Evolutionary conservation across 2,888 invertebrate species (phyloP).

Genomic region (Rhyacophila evoluta): DNA sequence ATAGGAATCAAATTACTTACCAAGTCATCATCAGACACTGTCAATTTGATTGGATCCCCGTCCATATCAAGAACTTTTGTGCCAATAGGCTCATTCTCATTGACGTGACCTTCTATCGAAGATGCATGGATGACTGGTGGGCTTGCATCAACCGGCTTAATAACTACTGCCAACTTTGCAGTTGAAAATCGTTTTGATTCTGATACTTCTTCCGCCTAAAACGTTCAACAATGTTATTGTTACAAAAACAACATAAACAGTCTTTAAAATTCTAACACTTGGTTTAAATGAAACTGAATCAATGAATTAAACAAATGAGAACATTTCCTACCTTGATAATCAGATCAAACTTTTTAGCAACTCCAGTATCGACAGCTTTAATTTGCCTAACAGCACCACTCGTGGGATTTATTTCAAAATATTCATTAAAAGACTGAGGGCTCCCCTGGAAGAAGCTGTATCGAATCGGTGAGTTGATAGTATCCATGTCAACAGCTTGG

Average conservation of each 20-base stretch:
- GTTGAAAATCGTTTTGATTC: constrained; percentile 84
- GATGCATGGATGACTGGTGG: constrained; percentile 83
- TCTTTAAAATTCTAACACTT: too few species aligned
- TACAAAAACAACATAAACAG: too few species aligned
- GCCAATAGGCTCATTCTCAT: constrained; percentile 89
- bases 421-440: constrained; percentile 81
- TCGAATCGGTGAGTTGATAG: constrained; percentile 83
- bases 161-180: constrained; percentile 83
- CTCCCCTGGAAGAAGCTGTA: constrained; percentile 86
- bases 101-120: constrained; percentile 81
- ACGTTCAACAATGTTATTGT: neutral
- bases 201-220: constrained; percentile 86
- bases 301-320: too few species aligned
- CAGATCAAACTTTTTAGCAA: constrained; percentile 83
- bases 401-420: constrained; percentile 85
- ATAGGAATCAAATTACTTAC: constrained; percentile 68
- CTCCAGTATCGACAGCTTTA: constrained; percentile 82
- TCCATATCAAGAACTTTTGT: constrained; percentile 79
- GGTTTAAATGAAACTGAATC: too few species aligned
- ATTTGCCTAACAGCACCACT: constrained; percentile 87
- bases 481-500: constrained; percentile 91
- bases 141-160: constrained; percentile 88
- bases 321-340: constrained; percentile 76
- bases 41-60: constrained; percentile 77
- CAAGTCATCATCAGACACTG: constrained; percentile 87